A percentile compares a stretch with the other conserved stretches of the same genome.
Conservation (phyloP, 1,140 invertebrate species). For the Octopus bimaculoides region DNA sequence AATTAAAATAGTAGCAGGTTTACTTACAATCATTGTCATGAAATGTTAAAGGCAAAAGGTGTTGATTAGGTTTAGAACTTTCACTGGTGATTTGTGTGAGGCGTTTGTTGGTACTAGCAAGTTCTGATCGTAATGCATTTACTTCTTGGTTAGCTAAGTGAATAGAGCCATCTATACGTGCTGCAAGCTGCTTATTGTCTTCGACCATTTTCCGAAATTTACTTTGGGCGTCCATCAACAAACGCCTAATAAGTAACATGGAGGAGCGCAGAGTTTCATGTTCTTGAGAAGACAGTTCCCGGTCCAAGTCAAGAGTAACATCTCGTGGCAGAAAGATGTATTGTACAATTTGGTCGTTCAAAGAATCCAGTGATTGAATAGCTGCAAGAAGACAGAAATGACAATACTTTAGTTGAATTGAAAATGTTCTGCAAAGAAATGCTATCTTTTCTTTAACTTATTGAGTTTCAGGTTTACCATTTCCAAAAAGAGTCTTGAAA, state of each 20-base stretch:
- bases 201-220: conserved; percentile 73
- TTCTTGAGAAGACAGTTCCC: conserved; percentile 36
- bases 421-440: no score
- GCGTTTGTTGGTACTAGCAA: conserved; percentile 60
- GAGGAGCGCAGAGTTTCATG: conserved; percentile 55
- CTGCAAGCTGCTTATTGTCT: conserved; percentile 67
- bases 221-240: conserved; percentile 59
- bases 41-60: conserved; percentile 4
- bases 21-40: background rate
- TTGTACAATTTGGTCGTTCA: conserved; percentile 60
- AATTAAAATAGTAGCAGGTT: background rate
- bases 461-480: no score
- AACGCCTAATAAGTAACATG: conserved; percentile 57
- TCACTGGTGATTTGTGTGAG: conserved; percentile 43
- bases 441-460: no score
- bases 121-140: conserved; percentile 60
- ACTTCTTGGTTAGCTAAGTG: conserved; percentile 65
- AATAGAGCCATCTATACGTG: conserved; percentile 66
- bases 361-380: conserved; percentile 50
- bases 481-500: no score
- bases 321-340: conserved; percentile 46
- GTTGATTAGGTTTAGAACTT: conserved; percentile 16
- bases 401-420: no score
- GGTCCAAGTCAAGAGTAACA: conserved; percentile 32
- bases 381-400: no score